Percentiles rank a stretch among this genome's conserved stretches.
Conservation (phyloP, 2,113 vertebrate species). For the Syngnathus scovelli region DNA sequence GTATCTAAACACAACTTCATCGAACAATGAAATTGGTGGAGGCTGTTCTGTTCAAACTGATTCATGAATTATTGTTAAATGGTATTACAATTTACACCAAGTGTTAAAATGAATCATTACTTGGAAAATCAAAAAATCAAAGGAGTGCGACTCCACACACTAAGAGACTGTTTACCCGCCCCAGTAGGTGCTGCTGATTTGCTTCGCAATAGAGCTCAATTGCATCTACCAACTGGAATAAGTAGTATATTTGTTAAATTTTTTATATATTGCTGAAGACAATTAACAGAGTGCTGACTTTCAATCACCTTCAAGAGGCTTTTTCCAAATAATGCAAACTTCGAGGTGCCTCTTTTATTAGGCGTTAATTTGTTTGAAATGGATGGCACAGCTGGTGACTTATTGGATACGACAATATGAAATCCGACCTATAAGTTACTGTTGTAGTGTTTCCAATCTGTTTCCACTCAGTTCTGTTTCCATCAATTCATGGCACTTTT, state of each 20-base stretch:
- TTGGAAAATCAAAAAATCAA: too few relatives aligned
- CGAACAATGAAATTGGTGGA: too few relatives aligned
- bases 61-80: background rate
- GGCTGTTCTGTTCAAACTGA: background rate
- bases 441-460: background rate
- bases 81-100: background rate
- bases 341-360: background rate
- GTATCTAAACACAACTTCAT: too few relatives aligned
- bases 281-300: too few relatives aligned
- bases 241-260: background rate
- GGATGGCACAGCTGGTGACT: background rate
- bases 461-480: conserved; percentile 14
- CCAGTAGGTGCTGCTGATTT: background rate
- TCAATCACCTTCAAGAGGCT: background rate
- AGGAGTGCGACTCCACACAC: too few relatives aligned
- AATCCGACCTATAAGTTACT: background rate
- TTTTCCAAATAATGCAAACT: background rate
- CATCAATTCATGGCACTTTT: background rate
- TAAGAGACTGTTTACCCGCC: too few relatives aligned
- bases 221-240: background rate
- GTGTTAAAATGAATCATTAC: background rate
- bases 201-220: background rate
- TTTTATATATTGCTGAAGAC: background rate
- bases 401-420: background rate
- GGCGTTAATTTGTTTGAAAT: background rate